Evolutionary conservation across 1,140 invertebrate genomes (phyloP), one percentile per base, ranked within the genome.

Genomic region (Scaptomyza graminum): DNA sequence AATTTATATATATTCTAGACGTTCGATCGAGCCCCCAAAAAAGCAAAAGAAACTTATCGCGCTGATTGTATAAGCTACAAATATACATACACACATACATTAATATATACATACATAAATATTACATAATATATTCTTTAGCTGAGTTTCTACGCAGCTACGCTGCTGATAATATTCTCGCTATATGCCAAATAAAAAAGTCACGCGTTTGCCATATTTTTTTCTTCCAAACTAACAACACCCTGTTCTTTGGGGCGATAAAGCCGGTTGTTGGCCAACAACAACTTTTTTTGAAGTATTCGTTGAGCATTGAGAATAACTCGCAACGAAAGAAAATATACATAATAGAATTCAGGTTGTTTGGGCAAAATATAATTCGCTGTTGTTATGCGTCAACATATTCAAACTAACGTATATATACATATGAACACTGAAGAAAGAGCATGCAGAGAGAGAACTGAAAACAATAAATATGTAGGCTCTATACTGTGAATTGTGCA

Each of bases 11-110:
- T 44, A 51, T 44, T 11, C n/a, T 34, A 9, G n/a, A 44, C 57
- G 63, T 46, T 18, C 69, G 82, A 85, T 75, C 82, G 82, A 85
- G 82, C 82, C 82, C 82, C 82, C 78, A 78, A 85, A 85, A 79
- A 76, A 67, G 64, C 7, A 63, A 57, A 25, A 69, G 34, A 77
- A 34, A 77, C 60, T 87, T 85, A 85, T 87, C 82, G 70, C 74
- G 46, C 11, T 15, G 66, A 77, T 87, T 85, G 70, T 87, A 82
- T 87, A 82, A 85, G 78, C 51, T 39, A 28, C 43, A 13, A 16
- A 62, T 12, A 28, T 9, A 22, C 18, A 41, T 55, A 25, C 13
- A 41, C 11, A 15, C 7, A 43, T n/a, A 52, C 1, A 31, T 22
- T 9, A 13, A 22, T 25, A 66, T 8, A 52, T 37, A 50, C 9